Evolutionary conservation across 2,113 vertebrate genomes (phyloP).

Genomic region (Myotis brandtii): DNA sequence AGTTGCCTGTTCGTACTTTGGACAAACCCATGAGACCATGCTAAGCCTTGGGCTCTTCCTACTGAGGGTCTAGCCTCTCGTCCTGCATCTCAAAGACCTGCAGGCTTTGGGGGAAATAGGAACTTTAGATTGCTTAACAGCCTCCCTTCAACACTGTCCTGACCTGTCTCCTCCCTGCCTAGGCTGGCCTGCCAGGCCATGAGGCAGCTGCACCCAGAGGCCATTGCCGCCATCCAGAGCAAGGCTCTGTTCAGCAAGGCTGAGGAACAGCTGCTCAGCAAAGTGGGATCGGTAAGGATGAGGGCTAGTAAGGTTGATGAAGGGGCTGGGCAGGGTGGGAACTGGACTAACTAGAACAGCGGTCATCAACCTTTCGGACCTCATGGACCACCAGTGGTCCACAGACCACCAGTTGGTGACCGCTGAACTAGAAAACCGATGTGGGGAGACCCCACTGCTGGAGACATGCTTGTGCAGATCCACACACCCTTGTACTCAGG

Average conservation of each 20-base stretch:
- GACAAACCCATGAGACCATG: neutral
- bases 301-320: neutral
- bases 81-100: neutral
- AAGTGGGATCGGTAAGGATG: conserved; percentile 93
- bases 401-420: too few relatives aligned
- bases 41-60: neutral
- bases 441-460: neutral
- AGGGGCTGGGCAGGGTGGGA: neutral
- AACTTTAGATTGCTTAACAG: neutral
- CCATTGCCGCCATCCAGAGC: conserved; percentile 96
- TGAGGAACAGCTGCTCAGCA: conserved; percentile 93
- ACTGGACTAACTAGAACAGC: neutral
- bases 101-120: neutral
- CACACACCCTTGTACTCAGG: neutral
- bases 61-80: neutral
- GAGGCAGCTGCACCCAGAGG: conserved; percentile 97
- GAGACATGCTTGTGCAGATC: rapidly evolving
- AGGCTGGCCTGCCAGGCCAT: conserved; percentile 97
- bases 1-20: neutral
- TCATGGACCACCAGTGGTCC: too few relatives aligned
- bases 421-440: neutral
- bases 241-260: conserved; percentile 97
- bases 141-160: neutral
- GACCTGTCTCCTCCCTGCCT: neutral
- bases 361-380: too few relatives aligned